Percentiles rank a stretch among this genome's conserved stretches.
phyloP scores from a whole-genome alignment of 2,113 vertebrate genomes.

The Bagarius yarrelli region DNA sequence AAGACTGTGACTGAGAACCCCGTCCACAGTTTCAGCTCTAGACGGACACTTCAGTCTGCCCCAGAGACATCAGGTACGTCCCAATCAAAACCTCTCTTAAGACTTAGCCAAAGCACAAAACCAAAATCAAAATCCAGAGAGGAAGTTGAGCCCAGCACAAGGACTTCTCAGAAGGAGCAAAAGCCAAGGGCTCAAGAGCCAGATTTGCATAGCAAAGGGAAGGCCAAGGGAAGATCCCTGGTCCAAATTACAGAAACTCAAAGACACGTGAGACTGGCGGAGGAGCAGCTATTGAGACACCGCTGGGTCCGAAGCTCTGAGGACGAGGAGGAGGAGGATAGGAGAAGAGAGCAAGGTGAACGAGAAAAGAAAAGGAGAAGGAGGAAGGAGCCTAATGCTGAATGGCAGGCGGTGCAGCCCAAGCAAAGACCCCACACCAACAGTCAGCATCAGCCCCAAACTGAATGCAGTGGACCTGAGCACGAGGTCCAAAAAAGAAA shows the following conservation, averaged over 20 bases:
- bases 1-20: conserved; percentile 50
- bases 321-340: conserved; percentile 64
- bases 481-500: conserved; percentile 31
- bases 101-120: conserved; percentile 46
- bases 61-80: conserved; percentile 3
- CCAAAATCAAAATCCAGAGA: conserved; percentile 56
- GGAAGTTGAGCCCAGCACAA: conserved; percentile 29
- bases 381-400: conserved; percentile 47
- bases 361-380: conserved; percentile 53
- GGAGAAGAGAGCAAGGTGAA: conserved; percentile 64
- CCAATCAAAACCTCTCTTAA: conserved; percentile 36
- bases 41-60: neutral
- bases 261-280: conserved; percentile 73
- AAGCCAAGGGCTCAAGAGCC: conserved; percentile 52
- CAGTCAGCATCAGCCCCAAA: conserved; percentile 53
- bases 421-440: conserved; percentile 64
- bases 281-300: conserved; percentile 71
- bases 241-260: conserved; percentile 49
- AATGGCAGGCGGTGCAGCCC: conserved; percentile 54
- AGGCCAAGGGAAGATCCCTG: conserved; percentile 49
- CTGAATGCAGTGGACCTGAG: conserved; percentile 23
- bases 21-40: conserved; percentile 42
- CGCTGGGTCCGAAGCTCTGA: conserved; percentile 70
- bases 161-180: conserved; percentile 52
- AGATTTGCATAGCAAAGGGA: conserved; percentile 54